phyloP scores from a whole-genome alignment of 53 echinoderm and acorn worm genomes.

The Echinometra lucunter region DNA sequence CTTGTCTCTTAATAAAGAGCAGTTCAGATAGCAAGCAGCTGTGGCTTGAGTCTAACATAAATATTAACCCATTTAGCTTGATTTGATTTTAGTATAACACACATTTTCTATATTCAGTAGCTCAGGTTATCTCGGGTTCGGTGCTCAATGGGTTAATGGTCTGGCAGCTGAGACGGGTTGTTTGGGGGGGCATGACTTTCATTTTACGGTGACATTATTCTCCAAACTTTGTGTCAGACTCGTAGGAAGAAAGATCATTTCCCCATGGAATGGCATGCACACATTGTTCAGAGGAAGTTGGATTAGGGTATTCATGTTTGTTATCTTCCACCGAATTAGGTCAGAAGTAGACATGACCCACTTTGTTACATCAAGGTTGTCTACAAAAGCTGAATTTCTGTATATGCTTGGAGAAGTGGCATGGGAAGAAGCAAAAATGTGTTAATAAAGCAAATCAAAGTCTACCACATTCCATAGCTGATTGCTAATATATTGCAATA shows the following conservation, averaged over 20 bases:
- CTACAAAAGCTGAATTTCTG: background rate
- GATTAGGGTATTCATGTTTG: constrained; percentile 16
- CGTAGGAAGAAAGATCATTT: constrained; percentile 7
- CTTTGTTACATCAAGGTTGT: background rate
- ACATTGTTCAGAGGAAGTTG: constrained; percentile 15
- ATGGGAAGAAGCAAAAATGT: no score
- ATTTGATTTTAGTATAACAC: no score
- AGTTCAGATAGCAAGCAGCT: background rate
- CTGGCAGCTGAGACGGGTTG: background rate
- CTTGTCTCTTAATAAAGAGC: background rate
- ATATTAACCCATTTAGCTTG: no score
- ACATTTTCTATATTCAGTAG: no score
- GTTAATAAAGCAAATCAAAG: no score
- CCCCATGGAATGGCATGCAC: background rate
- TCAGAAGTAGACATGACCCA: constrained; percentile 19
- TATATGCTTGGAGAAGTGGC: no score
- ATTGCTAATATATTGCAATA: no score
- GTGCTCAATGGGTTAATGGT: no score
- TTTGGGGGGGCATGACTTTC: background rate
- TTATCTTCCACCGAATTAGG: constrained; percentile 20
- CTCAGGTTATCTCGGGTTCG: no score
- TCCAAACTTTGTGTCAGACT: background rate
- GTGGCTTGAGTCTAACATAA: no score
- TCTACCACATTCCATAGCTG: no score
- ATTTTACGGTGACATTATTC: background rate